Conservation (phyloP, 2,797 vertebrate species). For the Peromyscus nudipes region DNA sequence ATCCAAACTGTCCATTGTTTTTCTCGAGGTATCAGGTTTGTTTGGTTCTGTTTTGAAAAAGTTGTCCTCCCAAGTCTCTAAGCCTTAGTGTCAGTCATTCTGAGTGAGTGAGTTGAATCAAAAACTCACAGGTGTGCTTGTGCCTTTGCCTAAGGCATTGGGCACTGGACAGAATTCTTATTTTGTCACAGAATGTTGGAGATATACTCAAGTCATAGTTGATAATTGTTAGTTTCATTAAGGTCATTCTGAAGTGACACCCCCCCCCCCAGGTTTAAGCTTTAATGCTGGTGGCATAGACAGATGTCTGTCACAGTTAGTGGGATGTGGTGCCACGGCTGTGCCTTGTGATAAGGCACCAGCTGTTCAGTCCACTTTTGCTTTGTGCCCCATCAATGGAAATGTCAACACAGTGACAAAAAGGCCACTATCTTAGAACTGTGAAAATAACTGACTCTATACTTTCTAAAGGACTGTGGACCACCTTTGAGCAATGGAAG, state of each 20-base stretch:
- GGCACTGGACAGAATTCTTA: slow-evolving; percentile 33
- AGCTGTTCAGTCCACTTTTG: not conserved
- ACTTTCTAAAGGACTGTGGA: not conserved
- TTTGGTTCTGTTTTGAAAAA: slow-evolving; percentile 38
- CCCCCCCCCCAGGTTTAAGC: not conserved
- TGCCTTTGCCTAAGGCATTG: slow-evolving; percentile 34
- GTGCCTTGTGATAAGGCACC: not conserved
- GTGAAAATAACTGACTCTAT: slow-evolving; percentile 48
- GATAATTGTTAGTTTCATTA: slow-evolving; percentile 67
- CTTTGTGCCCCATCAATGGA: slow-evolving; percentile 9
- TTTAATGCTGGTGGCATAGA: not conserved
- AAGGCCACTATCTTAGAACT: slow-evolving; percentile 8
- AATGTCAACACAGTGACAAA: slow-evolving; percentile 40
- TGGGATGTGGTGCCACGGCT: not conserved
- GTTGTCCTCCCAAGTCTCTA: not conserved
- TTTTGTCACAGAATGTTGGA: slow-evolving; percentile 67
- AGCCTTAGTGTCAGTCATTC: slow-evolving; percentile 14
- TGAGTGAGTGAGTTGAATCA: slow-evolving; percentile 18
- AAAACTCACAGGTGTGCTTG: slow-evolving; percentile 39
- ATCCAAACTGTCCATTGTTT: slow-evolving; percentile 29
- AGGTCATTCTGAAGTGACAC: slow-evolving; percentile 37
- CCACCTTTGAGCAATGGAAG: slow-evolving; percentile 45
- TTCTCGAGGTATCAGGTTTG: slow-evolving; percentile 33
- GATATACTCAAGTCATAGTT: slow-evolving; percentile 14
- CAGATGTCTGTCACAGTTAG: not conserved